Conservation (phyloP, 30 jellyfish, hydroid and myxozoan species). For the Pelagia noctiluca region DNA sequence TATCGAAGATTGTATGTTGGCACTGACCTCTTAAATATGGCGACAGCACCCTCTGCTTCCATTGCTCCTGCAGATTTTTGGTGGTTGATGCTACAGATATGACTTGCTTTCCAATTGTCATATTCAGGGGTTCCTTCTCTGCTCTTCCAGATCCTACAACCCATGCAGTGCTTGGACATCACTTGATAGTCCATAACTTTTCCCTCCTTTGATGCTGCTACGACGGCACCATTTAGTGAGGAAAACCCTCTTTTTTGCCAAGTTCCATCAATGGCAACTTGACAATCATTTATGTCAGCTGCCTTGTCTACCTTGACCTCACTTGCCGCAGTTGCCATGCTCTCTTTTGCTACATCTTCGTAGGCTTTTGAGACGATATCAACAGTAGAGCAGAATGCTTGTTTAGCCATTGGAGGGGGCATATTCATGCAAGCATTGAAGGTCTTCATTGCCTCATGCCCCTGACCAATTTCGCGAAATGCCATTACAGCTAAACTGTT, state of each 20-base stretch:
- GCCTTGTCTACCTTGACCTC: conserved; percentile 33
- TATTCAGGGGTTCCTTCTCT: conserved; percentile 26
- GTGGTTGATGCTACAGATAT: conserved; percentile 15
- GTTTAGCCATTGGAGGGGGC: conserved; percentile 71
- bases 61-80: conserved; percentile 46
- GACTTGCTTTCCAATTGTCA: conserved; percentile 27
- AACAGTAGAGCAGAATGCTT: conserved; percentile 16
- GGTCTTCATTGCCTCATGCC: conserved; percentile 48
- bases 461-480: conserved; percentile 74
- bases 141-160: conserved; percentile 49
- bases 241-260: conserved; percentile 77
- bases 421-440: conserved; percentile 65
- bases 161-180: conserved; percentile 44
- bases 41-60: conserved; percentile 46
- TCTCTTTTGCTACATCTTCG: conserved; percentile 55
- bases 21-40: conserved; percentile 34
- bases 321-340: conserved; percentile 53
- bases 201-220: conserved; percentile 44
- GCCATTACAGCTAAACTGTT: conserved; percentile 40
- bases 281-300: conserved; percentile 14
- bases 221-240: conserved; percentile 71
- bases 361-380: conserved; percentile 45
- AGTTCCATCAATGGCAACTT: conserved; percentile 71
- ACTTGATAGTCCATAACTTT: conserved; percentile 65
- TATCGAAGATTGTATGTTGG: conserved; percentile 9